phyloP scores from a whole-genome alignment of 2,113 vertebrate genomes.

The Noturus placidus region DNA sequence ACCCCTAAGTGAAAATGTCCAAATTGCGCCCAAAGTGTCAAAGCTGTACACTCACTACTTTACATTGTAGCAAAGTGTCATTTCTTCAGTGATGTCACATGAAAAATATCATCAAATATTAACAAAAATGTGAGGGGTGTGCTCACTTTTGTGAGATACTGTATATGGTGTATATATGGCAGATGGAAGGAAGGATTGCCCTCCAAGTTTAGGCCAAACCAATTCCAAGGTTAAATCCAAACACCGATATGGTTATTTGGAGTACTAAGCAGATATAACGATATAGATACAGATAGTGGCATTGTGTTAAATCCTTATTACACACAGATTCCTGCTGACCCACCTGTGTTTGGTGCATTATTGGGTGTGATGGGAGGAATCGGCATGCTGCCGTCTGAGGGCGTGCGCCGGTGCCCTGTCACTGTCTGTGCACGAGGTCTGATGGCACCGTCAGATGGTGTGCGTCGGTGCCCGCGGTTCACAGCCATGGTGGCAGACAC shows the following conservation, averaged over 20 bases:
- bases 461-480: conserved; percentile 80
- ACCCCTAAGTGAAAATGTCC: no score
- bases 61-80: no score
- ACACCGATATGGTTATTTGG: background rate
- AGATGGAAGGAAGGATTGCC: no score
- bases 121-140: no score
- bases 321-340: background rate
- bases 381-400: conserved; percentile 76
- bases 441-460: conserved; percentile 83
- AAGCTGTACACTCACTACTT: no score
- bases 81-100: no score
- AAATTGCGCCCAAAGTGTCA: no score
- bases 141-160: no score
- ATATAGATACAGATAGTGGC: background rate
- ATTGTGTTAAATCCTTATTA: background rate
- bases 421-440: conserved; percentile 73
- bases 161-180: no score
- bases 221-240: background rate
- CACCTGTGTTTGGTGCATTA: conserved; percentile 60
- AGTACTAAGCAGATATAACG: background rate
- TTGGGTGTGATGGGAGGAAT: conserved; percentile 62
- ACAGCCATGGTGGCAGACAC: conserved; percentile 75
- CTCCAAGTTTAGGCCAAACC: background rate
- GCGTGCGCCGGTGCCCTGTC: conserved; percentile 71
- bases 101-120: no score